Evolutionary conservation across 1,140 invertebrate species (phyloP).

Genomic region (Rhyacophila brunnea): DNA sequence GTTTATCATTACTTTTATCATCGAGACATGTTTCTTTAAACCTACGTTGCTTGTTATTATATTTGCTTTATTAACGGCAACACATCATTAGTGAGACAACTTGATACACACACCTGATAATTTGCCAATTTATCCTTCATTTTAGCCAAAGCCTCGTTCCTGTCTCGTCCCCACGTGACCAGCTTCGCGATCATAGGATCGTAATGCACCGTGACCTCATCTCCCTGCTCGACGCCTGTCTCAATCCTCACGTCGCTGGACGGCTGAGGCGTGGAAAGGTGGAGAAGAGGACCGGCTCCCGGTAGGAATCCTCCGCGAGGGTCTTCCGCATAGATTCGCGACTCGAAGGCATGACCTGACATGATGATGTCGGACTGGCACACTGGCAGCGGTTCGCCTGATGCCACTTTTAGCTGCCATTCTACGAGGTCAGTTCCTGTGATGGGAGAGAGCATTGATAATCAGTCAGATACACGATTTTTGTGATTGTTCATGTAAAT

Average conservation of each 20-base stretch:
- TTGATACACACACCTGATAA: slow-evolving; percentile 82
- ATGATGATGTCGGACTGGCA: slow-evolving; percentile 76
- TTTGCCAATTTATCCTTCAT: slow-evolving; percentile 74
- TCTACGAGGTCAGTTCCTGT: slow-evolving; percentile 89
- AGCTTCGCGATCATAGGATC: slow-evolving; percentile 99
- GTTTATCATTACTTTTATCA: too few relatives aligned
- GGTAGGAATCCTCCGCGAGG: slow-evolving; percentile 86
- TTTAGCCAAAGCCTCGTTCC: slow-evolving; percentile 78
- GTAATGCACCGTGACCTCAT: slow-evolving; percentile 95
- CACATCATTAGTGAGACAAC: too few relatives aligned
- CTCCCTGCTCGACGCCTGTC: slow-evolving; percentile 75
- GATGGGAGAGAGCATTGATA: too few relatives aligned
- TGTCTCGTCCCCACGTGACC: slow-evolving; percentile 89
- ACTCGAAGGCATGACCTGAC: slow-evolving; percentile 86
- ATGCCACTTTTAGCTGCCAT: slow-evolving; percentile 90
- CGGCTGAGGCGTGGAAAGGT: slow-evolving; percentile 65
- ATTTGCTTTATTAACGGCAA: too few relatives aligned
- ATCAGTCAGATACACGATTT: too few relatives aligned
- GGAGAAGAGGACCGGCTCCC: slow-evolving; percentile 72
- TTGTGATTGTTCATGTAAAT: too few relatives aligned
- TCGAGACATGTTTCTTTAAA: too few relatives aligned
- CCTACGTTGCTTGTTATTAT: too few relatives aligned
- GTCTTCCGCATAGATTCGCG: slow-evolving; percentile 93
- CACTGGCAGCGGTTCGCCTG: slow-evolving; percentile 81
- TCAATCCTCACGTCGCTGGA: slow-evolving; percentile 70